Evolutionary conservation across 2,797 vertebrate species (phyloP).

Genomic region (Crax fasciolata): DNA sequence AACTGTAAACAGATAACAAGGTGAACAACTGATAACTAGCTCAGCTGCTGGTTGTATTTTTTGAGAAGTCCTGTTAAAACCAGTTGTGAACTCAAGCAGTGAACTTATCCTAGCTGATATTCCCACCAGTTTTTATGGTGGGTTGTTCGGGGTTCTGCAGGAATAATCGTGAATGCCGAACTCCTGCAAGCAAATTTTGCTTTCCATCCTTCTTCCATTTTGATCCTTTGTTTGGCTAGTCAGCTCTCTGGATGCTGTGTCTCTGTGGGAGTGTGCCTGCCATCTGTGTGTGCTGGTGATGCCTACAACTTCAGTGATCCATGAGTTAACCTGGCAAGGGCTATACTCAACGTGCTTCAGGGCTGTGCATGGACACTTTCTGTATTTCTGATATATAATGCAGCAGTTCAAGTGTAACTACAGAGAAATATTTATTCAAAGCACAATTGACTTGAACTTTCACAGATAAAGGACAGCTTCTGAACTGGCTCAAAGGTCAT

Average conservation of each 20-base stretch:
- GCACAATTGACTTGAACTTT: conserved; percentile 72
- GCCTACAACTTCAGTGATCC: neutral
- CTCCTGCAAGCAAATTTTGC: conserved; percentile 31
- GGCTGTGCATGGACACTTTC: conserved; percentile 70
- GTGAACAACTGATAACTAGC: neutral
- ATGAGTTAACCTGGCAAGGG: conserved; percentile 55
- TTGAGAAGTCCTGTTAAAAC: neutral
- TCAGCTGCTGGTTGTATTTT: conserved; percentile 20
- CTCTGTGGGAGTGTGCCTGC: conserved; percentile 54
- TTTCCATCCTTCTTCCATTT: conserved; percentile 40
- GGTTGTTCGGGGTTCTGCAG: conserved; percentile 5
- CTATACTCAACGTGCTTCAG: conserved; percentile 53
- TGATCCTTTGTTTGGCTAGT: neutral
- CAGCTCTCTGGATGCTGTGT: conserved; percentile 14
- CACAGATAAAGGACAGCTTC: conserved; percentile 69
- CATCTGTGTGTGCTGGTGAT: conserved; percentile 45
- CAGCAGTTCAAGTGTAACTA: conserved; percentile 52
- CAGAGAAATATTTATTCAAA: conserved; percentile 67
- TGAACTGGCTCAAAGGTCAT: conserved; percentile 61
- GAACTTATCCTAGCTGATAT: neutral
- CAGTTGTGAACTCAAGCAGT: neutral
- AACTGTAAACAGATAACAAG: neutral
- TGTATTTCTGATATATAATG: conserved; percentile 37
- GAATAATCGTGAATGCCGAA: neutral
- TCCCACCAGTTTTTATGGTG: neutral